phyloP scores from a whole-genome alignment of 2,113 vertebrate genomes.

The Uropsilus gracilis region DNA sequence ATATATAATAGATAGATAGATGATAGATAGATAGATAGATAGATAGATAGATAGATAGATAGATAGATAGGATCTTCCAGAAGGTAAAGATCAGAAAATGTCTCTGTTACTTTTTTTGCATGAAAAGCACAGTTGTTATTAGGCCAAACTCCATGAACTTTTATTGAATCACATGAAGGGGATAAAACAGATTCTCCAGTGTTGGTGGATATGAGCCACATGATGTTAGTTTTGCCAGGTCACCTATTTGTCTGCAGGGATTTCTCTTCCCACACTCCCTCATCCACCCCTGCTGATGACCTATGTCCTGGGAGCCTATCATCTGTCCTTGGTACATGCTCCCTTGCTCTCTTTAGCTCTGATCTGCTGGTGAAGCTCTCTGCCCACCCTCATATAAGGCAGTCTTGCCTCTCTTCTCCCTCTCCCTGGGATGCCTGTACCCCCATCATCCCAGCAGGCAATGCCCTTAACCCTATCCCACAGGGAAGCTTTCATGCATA shows the following conservation, averaged over 20 bases:
- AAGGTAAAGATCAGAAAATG: not conserved
- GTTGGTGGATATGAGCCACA: not conserved
- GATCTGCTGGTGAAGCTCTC: not conserved
- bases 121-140: not conserved
- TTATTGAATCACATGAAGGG: not conserved
- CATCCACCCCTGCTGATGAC: rapidly evolving
- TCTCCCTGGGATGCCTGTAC: not conserved
- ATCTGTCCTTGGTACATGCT: not conserved
- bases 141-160: not conserved
- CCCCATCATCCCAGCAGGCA: not conserved
- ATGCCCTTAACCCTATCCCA: rapidly evolving
- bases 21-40: not conserved
- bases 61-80: not conserved
- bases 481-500: rapidly evolving
- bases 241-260: not conserved
- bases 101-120: not conserved
- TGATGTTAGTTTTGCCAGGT: not conserved
- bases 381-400: not conserved
- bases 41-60: not conserved
- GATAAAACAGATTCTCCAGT: not conserved
- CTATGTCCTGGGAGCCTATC: not conserved
- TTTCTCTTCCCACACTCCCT: too few species aligned
- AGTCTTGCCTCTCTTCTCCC: not conserved
- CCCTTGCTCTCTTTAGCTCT: not conserved
- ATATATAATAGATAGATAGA: rapidly evolving